Evolutionary conservation across 2,888 invertebrate genomes (phyloP), one percentile per base, ranked within the genome.

Genomic region (Apantesis nais): DNA sequence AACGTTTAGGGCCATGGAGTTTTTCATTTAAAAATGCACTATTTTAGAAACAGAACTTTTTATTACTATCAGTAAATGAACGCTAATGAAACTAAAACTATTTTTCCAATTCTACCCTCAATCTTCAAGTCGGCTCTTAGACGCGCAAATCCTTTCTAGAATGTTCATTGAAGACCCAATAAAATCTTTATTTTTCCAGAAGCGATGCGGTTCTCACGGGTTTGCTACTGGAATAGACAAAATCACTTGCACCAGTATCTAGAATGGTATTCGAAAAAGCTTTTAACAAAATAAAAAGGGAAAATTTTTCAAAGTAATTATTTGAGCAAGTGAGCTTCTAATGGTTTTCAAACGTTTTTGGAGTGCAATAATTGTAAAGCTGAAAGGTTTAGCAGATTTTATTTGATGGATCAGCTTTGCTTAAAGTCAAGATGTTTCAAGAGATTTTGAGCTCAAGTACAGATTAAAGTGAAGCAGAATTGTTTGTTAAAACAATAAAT

Each of bases 201-300:
- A 77, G 77, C 64, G 78, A 73, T 70, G 75, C 66, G 74, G 72
- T 76, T 79, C 82, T 82, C 76, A 79, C 72, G 71, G 72, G 63
- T 70, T 37, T 63, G 58, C 70, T 60, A 64, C 72, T 68, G 70
- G 70, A 67, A 71, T 71, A 71, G 74, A 73, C 74, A 79, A 68
- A 66, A 75, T 77, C 78, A 76, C 72, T 78, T 37, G 74, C 82
- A 66, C 74, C 73, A 79, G 76, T 78, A 80, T 74, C 82, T 83
- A 73, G 78, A 71, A 75, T 70, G 78, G 66, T 79, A 83, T 82
- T 82, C 64, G 85, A 82, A 81, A 88, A 86, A 67, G 88, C 88
- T 88, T 88, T 88, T 82, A 86, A 76, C 79, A 76, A 84, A 85
- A 85, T 84, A 85, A 82, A 77, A 70, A n/a, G 63, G 71, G 64